A percentile compares a stretch with the other conserved stretches of the same genome.
Conservation (phyloP, 2,888 invertebrate genomes). For the Tenodera sinensis region DNA sequence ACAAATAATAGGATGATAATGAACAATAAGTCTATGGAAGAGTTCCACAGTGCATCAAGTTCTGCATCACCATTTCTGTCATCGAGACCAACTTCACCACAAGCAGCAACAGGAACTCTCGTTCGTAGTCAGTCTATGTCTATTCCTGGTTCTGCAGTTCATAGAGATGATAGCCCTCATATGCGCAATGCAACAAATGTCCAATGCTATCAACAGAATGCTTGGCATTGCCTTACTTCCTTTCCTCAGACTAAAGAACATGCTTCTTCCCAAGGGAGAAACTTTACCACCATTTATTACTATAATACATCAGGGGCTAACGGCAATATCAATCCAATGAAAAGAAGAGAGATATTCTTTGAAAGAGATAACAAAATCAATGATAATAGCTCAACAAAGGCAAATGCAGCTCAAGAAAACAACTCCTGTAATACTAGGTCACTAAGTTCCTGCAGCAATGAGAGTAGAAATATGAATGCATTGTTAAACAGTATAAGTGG, state of each 20-base stretch:
- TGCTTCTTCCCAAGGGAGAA: not conserved
- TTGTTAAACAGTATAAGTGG: not conserved
- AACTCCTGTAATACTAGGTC: not conserved
- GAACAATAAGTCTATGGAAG: not conserved
- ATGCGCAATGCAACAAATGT: not conserved
- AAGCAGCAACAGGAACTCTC: not conserved
- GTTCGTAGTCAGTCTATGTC: not conserved
- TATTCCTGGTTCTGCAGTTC: not conserved
- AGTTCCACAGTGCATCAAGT: not conserved
- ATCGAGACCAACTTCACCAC: not conserved
- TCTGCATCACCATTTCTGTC: not conserved
- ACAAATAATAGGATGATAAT: not conserved
- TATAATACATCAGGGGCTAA: not conserved
- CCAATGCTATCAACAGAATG: not conserved
- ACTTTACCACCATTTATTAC: not conserved
- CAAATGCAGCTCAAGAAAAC: not conserved
- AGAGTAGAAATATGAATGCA: not conserved
- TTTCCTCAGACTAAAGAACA: not conserved
- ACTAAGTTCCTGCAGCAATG: not conserved
- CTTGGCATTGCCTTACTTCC: not conserved
- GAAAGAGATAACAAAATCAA: not conserved
- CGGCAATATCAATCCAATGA: not conserved
- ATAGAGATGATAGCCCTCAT: not conserved
- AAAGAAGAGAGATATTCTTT: not conserved
- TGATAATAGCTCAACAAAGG: not conserved